Evolutionary conservation across 2,113 vertebrate species (phyloP).

Genomic region (Nothoprocta perdicaria): DNA sequence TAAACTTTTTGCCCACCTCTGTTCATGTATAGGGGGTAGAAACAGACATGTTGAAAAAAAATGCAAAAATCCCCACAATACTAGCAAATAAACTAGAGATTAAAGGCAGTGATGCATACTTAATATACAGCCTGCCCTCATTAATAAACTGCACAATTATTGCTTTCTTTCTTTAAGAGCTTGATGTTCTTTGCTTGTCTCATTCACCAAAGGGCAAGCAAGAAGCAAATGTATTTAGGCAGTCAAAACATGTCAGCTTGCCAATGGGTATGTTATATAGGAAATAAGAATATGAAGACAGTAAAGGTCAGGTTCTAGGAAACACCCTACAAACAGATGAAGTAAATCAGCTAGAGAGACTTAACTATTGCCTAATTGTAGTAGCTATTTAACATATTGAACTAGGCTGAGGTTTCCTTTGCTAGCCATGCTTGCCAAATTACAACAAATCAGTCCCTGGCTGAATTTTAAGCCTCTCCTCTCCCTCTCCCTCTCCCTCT

Average conservation of each 20-base stretch:
- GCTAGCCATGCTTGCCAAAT: neutral
- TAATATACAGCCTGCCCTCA: neutral
- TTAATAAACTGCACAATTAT: neutral
- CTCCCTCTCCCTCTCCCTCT: no score
- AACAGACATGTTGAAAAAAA: neutral
- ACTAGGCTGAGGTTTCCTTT: neutral
- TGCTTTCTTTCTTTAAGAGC: neutral
- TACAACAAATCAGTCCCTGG: neutral
- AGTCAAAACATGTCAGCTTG: neutral
- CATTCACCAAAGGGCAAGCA: neutral
- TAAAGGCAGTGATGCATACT: neutral
- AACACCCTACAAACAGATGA: neutral
- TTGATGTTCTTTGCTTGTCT: neutral
- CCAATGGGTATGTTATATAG: neutral
- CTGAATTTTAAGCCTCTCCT: neutral
- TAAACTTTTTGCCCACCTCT: neutral
- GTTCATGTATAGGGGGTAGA: neutral
- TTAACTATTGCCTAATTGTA: constrained; percentile 19
- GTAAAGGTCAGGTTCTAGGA: neutral
- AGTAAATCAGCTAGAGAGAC: neutral
- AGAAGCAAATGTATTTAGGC: neutral
- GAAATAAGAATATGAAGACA: neutral
- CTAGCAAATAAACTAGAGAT: neutral
- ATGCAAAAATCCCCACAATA: neutral
- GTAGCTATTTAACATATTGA: neutral